These are phyloP conservation scores for Phaedon cochleariae DNA, from an alignment of 2,888 invertebrate genomes.

Conservation along the genomic window DNA sequence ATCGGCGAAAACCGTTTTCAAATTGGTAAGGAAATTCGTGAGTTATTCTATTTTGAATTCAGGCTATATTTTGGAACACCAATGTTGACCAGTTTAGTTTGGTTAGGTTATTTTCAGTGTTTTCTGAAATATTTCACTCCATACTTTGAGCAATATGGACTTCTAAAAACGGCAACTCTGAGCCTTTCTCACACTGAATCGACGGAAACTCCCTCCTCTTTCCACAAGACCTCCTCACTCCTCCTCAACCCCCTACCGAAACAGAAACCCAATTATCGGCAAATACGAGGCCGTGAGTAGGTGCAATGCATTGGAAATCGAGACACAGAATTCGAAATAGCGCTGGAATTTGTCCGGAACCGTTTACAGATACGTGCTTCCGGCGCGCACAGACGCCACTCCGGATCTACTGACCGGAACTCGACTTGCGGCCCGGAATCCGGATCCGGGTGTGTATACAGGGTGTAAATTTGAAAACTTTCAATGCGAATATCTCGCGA, in stretches of 20 bases:
- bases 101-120: no score
- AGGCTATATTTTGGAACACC: no score
- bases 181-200: no score
- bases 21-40: no score
- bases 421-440: slow-evolving; percentile 37
- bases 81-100: no score
- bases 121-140: no score
- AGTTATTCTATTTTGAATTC: no score
- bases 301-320: slow-evolving; percentile 31
- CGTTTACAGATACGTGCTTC: slow-evolving; percentile 40
- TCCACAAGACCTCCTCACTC: not conserved
- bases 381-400: slow-evolving; percentile 32
- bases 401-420: slow-evolving; percentile 39
- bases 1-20: no score
- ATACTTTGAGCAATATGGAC: no score
- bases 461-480: no score
- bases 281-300: slow-evolving; percentile 9
- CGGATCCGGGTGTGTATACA: not conserved
- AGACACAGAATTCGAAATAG: slow-evolving; percentile 27
- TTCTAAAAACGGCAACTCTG: no score
- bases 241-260: not conserved
- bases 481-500: no score
- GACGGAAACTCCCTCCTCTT: not conserved
- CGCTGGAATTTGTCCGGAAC: slow-evolving; percentile 45
- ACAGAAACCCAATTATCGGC: slow-evolving; percentile 30